Base-by-base conservation (phyloP, 2,888 invertebrate genomes). In the Camptogramma bilineatum region DNA sequence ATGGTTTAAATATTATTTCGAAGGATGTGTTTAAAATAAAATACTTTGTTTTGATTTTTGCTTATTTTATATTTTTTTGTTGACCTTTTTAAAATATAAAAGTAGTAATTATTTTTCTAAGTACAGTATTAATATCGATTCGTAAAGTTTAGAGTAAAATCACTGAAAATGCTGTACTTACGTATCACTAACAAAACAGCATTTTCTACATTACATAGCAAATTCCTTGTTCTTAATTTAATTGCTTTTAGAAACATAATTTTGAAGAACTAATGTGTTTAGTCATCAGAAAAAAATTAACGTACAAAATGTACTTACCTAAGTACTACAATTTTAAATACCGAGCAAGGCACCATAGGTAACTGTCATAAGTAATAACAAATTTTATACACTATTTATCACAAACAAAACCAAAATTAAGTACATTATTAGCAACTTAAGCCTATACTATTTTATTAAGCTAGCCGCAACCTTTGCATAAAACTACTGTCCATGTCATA, bases 381-480 rank as follows among this genome's bases (percentile, higher is more conserved):
- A 44, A 31, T 16, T 51, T 50, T 39, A 50, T 50, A 47, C 1
- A 28, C 48, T 53, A 50, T 48, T 65, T 58, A 58, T 66, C 57
- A 65, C 61, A 65, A 50, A 65, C 31, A 10, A 57, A 54, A 54
- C 56, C 46, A 57, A 57, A 47, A 46, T 46, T 54, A 54, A 39
- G 52, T 64, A 61, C 57, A n/a, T 46, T 31, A 62, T 55, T 48
- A 50, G 54, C 52, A 62, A 64, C 31, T 48, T 53, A 56, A 64
- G 47, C 24, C 44, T 62, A 62, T 2, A 16, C 39, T 62, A 66
- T 8, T 46, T 24, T 53, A 65, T 28, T 18, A 62, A 58, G 47
- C 62, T 62, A 66, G 50, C 66, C 66, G 62, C 28, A 66, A 66
- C 66, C 66, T 55, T 66, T 66, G 19, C 51, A 64, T 46, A 24